Evolutionary conservation across 2,113 vertebrate species (phyloP), one percentile per base, ranked within the genome.

Genomic region (Equus quagga): DNA sequence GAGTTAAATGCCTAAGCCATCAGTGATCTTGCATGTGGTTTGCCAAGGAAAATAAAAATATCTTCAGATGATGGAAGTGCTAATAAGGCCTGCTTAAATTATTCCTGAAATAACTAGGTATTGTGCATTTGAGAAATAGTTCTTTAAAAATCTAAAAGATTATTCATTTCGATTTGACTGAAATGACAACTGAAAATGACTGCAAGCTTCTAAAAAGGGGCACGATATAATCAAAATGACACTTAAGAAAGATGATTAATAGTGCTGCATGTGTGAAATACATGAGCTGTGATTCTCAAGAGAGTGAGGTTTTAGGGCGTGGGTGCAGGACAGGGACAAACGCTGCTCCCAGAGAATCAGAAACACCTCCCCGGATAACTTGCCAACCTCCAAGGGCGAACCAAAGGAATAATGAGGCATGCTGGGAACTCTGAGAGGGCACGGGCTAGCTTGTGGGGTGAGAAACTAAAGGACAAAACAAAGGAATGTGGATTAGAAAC

Each of bases 11-110:
- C 26, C 23, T 92, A 62, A 72, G 51, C 1, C 41, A 96, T 97
- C 70, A 72, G 10, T 92, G 46, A 96, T 46, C 44, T 10, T 69
- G 54, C 31, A 85, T 82, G 58, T 49, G 73, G 78, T 93, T 91
- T 94, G 44, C 64, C 36, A 87, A 85, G 54, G 15, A 93, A 97
- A 94, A 94, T 65, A 80, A 94, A 97, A 89, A 96, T 78, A 89
- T 67, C 26, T 79, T 96, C 67, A 75, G 56, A 91, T 86, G 49
- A 84, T 89, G 73, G 60, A 89, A 93, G 85, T 82, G 85, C 51
- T 96, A 96, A 96, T 82, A 91, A 91, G 28, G 0, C 24, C 75
- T 89, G 49, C 54, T 89, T 90, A 80, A 97, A 94, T 95, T 81
- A 76, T 83, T 89, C 33, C 75, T 64, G 46, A 92, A 96, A 84